Evolutionary conservation across 35 echinoderm and acorn worm genomes (phyloP).

Genomic region (Apostichopus californicus): DNA sequence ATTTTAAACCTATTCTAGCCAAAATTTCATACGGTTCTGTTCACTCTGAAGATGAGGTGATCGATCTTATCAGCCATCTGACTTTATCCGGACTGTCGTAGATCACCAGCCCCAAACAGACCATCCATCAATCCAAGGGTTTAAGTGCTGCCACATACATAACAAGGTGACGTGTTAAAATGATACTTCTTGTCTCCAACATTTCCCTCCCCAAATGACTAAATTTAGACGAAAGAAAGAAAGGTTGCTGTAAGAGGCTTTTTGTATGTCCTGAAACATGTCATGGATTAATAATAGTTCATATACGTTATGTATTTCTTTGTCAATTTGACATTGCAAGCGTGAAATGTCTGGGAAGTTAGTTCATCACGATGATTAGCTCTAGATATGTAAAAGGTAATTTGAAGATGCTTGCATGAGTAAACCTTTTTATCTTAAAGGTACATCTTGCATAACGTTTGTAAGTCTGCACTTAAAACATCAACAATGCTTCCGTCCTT

Average conservation of each 20-base stretch:
- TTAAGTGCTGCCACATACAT: conserved; percentile 7
- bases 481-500: too few species aligned
- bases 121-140: conserved; percentile 1
- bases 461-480: too few species aligned
- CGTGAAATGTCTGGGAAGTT: neutral
- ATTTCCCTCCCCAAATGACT: neutral
- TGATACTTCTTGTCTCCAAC: neutral
- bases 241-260: neutral
- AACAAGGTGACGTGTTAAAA: neutral
- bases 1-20: neutral
- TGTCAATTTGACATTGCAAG: neutral
- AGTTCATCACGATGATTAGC: too few species aligned
- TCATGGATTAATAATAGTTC: neutral
- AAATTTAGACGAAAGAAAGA: neutral
- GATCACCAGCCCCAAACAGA: conserved; percentile 18
- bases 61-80: neutral
- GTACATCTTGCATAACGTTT: too few species aligned
- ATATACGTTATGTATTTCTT: neutral
- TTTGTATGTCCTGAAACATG: neutral
- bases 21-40: neutral
- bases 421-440: too few species aligned
- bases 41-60: conserved; percentile 13
- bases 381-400: too few species aligned
- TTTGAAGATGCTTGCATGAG: too few species aligned
- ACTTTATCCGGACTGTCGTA: neutral